Evolutionary conservation across 92 coral and sea anemone genomes (phyloP).

Genomic region (Heteractis magnifica): DNA sequence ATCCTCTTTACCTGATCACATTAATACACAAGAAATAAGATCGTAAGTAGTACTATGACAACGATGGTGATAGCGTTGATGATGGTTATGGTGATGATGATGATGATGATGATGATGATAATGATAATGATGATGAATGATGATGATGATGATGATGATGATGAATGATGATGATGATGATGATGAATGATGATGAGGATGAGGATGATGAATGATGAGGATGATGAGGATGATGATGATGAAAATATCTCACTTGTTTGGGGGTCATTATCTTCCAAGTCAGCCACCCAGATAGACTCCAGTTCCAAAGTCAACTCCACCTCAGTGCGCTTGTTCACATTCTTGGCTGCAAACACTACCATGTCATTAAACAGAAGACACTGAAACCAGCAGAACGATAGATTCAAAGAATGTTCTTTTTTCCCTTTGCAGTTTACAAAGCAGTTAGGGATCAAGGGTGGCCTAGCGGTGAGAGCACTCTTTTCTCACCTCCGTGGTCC

Average conservation of each 20-base stretch:
- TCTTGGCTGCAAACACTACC: conserved; percentile 89
- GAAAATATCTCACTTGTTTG: conserved; percentile 70
- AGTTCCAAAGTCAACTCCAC: conserved; percentile 86
- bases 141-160: not conserved
- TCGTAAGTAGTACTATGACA: not conserved
- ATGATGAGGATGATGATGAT: not conserved
- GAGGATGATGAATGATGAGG: not conserved
- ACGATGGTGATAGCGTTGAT: not conserved
- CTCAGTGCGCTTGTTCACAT: conserved; percentile 73
- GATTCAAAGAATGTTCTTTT: not conserved
- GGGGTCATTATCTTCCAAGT: conserved; percentile 83
- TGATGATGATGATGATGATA: not conserved
- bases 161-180: not conserved
- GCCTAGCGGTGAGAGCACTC: too few relatives aligned
- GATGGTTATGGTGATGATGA: not conserved
- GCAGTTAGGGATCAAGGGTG: too few relatives aligned
- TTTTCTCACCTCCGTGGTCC: too few relatives aligned
- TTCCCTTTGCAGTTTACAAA: too few relatives aligned
- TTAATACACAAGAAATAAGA: not conserved
- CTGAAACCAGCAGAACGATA: conserved; percentile 36
- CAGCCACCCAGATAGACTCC: conserved; percentile 87
- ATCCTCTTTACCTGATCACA: conserved; percentile 71
- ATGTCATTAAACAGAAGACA: conserved; percentile 84
- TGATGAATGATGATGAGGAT: not conserved
- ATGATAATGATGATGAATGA: not conserved